Base-by-base conservation (phyloP, 2,888 invertebrate species). In the Amphipyra tragopoginis region DNA sequence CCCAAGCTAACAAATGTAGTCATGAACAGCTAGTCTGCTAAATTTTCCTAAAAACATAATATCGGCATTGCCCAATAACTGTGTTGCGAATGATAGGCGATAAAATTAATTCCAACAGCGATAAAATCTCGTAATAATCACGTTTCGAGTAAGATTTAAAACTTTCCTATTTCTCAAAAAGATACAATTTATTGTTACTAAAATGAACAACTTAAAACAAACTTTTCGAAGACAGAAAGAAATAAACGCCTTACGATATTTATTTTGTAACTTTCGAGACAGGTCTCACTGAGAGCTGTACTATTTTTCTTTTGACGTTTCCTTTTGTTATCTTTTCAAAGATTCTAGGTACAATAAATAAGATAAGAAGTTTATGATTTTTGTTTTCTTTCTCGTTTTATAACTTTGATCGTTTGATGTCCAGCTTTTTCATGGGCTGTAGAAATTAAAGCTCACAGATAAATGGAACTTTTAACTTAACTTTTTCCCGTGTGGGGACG, bases 211-310 rank as follows among this genome's bases (percentile, higher is more conserved):
- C 64, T 52, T 59, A 29, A 47, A 53, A 69, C 42, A 71, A 71
- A 69, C 50, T 70, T 70, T 65, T 44, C 43, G 57, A 34, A 67
- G 38, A 71, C 48, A 49, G 49, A 53, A 42, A 52, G 40, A 50
- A 52, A 68, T 65, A 71, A 71, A 65, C 38, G 65, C 40, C 45
- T 50, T 39, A 65, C 38, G 53, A 53, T 68, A 65, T 71, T 71
- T 71, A 53, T 68, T 68, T 68, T 53, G 52, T 70, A 53, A 71
- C 13, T 68, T 45, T 42, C 7, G 43, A 49, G 58, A 38, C 49
- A 45, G 44, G 58, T 64, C 49, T 42, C 52, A 43, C 38, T 4
- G 65, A 2, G 14, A 51, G 15, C 52, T 56, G 2, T 9, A 15
- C 34, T 48, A 33, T n/a, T 33, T 13, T 4, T n/a, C 6, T 45